Conservation (phyloP, 2,888 invertebrate species). For the Campopleginae sp. region DNA sequence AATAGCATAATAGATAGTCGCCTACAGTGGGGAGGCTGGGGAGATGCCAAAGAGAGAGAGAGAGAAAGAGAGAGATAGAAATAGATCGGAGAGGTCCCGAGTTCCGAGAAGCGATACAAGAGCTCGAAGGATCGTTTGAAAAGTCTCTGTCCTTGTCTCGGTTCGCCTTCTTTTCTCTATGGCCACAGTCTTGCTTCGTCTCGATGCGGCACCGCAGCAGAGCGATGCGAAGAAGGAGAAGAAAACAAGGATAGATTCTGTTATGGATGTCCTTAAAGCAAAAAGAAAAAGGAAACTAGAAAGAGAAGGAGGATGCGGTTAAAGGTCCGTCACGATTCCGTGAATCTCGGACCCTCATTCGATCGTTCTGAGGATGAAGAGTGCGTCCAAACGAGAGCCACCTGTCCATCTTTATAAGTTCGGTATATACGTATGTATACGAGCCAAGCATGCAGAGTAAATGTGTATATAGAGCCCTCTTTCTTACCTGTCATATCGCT, state of each 20-base stretch:
- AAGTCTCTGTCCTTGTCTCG: constrained; percentile 21
- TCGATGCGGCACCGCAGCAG: neutral
- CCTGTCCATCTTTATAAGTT: constrained; percentile 62
- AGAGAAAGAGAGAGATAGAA: neutral
- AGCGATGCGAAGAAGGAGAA: neutral
- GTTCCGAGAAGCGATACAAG: constrained; percentile 60
- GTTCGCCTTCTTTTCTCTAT: neutral
- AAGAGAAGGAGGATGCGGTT: constrained; percentile 41
- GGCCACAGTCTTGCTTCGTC: neutral
- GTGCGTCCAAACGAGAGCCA: constrained; percentile 62
- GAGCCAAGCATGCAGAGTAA: neutral
- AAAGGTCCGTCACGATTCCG: constrained; percentile 68
- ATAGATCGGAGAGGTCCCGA: constrained; percentile 52
- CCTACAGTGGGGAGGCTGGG: constrained; percentile 31
- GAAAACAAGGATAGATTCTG: constrained; percentile 57
- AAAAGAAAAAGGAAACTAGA: constrained; percentile 36
- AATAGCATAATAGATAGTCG: constrained; percentile 55
- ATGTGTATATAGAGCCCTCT: neutral
- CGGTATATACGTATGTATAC: neutral
- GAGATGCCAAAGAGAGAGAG: constrained; percentile 25
- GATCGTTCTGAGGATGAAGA: constrained; percentile 61
- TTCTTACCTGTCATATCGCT: constrained; percentile 45
- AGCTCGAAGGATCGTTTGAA: constrained; percentile 57
- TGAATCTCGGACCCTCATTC: constrained; percentile 67
- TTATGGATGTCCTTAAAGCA: constrained; percentile 64